Base-by-base conservation (phyloP, 2,888 invertebrate genomes). In the Dynastes hyllus region DNA sequence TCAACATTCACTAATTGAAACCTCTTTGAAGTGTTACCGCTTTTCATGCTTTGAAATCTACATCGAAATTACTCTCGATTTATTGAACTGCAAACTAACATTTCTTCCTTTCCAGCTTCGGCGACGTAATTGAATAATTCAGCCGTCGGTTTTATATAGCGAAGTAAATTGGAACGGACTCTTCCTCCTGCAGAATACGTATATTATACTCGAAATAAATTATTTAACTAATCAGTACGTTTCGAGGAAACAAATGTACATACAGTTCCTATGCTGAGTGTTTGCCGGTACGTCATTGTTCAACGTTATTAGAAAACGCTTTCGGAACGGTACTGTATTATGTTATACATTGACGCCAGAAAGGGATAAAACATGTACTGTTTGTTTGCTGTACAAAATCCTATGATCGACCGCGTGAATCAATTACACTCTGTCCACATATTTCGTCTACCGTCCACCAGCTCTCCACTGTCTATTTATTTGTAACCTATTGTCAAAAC, bases 31-130 rank as follows among this genome's bases (percentile, higher is more conserved):
- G 58, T 58, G 58, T 73, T 58, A 58, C 58, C 58, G 73, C 73
- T 71, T 40, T 58, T 27, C 37, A 32, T 58, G 58, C 71, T 45
- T 55, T 58, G 37, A 73, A 40, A 73, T 73, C 58, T 40, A 73
- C 45, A 37, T 40, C 58, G 40, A 40, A 73, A 73, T 73, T 73
- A 73, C 58, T 58, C 58, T 40, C 73, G 58, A 73, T 73, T 73
- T 73, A 73, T 73, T 61, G 58, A 73, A 58, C 58, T 73, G 73
- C 73, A 73, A 73, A 58, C 73, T 73, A 73, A 73, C 73, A 22
- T 73, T 55, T 58, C 58, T 58, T 70, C 70, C 11, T 51, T 40
- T 40, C n/a, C 32, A 37, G 16, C 16, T 32, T n/a, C 40, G 16
- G 2, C 16, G 53, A 40, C n/a, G 37, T 73, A 73, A 73, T 73